These are phyloP conservation scores for Trachymyrmex cornetzi DNA, from an alignment of 1,140 invertebrate species.

Conservation along the genomic window DNA sequence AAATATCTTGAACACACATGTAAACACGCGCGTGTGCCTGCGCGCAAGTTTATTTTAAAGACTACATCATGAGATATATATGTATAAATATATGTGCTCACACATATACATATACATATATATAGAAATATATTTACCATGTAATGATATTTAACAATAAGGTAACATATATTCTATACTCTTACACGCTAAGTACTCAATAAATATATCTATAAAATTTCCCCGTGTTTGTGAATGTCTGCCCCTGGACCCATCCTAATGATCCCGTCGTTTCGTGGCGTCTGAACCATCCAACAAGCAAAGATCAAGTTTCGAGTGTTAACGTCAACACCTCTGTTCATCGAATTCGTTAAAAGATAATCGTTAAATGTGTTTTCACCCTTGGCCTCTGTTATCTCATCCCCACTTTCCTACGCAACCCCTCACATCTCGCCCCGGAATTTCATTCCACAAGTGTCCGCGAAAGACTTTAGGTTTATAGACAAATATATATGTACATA, in stretches of 20 bases:
- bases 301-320: conserved; percentile 27
- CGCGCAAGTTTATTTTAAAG: conserved; percentile 84
- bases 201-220: conserved; percentile 87
- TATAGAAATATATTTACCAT: conserved; percentile 82
- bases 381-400: conserved; percentile 27
- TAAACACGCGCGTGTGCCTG: conserved; percentile 73
- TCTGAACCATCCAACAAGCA: conserved; percentile 68
- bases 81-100: conserved; percentile 75
- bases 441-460: conserved; percentile 24
- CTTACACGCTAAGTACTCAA: conserved; percentile 86
- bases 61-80: conserved; percentile 69
- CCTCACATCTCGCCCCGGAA: neutral
- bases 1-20: conserved; percentile 75
- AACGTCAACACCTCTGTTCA: conserved; percentile 58
- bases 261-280: conserved; percentile 80
- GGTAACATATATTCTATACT: conserved; percentile 86
- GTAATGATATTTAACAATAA: conserved; percentile 85
- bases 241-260: conserved; percentile 79
- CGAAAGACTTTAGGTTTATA: conserved; percentile 64
- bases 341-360: conserved; percentile 37
- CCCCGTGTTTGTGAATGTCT: conserved; percentile 86
- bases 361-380: conserved; percentile 61
- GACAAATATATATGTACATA: conserved; percentile 59
- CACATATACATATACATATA: conserved; percentile 76
- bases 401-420: neutral